phyloP scores from a whole-genome alignment of 2,797 vertebrate species.

The Gallinago nigripennis region DNA sequence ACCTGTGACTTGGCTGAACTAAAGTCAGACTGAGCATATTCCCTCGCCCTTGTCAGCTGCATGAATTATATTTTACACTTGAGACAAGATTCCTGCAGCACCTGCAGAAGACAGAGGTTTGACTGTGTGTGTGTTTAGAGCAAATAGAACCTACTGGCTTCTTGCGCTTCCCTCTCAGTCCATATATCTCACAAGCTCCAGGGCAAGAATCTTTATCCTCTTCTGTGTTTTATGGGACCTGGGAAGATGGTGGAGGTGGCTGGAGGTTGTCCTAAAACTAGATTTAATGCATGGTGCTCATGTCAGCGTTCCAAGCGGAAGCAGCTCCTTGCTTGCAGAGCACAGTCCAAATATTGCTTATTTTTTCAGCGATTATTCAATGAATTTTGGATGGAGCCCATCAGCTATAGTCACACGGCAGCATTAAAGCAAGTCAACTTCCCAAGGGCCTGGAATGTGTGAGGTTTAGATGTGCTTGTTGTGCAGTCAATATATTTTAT shows the following conservation, averaged over 20 bases:
- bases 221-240: not conserved
- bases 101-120: not conserved
- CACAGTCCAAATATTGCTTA: not conserved
- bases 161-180: not conserved
- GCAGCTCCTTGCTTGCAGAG: not conserved
- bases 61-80: not conserved
- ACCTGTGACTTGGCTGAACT: not conserved
- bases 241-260: not conserved
- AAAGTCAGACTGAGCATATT: not conserved
- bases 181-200: not conserved
- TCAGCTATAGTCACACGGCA: not conserved
- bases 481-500: fast-evolving
- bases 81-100: not conserved
- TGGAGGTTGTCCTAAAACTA: too few species aligned
- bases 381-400: not conserved
- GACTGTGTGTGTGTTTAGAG: not conserved
- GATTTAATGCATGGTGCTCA: not conserved
- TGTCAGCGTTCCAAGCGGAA: not conserved
- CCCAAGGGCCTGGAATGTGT: not conserved
- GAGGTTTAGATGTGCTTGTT: not conserved
- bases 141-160: not conserved
- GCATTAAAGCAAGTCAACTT: not conserved
- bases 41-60: not conserved
- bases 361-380: not conserved
- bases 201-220: not conserved